A percentile compares a stretch with the other conserved stretches of the same genome.
phyloP scores from a whole-genome alignment of 2,113 vertebrate species.

The Collichthys lucidus region DNA sequence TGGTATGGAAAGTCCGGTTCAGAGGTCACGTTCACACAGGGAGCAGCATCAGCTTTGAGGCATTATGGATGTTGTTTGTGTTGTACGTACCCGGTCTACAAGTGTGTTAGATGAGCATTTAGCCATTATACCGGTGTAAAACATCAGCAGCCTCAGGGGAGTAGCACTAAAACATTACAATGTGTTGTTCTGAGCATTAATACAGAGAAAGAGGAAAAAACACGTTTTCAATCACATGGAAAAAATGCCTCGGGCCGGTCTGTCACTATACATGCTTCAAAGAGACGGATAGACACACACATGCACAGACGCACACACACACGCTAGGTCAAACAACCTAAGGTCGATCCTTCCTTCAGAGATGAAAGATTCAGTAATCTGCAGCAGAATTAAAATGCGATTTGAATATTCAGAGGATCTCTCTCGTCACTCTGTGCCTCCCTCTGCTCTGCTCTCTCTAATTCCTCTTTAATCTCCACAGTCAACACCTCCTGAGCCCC shows the following conservation, averaged over 20 bases:
- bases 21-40: slow-evolving; percentile 8
- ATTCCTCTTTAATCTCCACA: slow-evolving; percentile 76
- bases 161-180: slow-evolving; percentile 19
- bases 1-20: slow-evolving; percentile 2
- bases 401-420: slow-evolving; percentile 71
- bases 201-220: slow-evolving; percentile 5
- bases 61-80: background rate
- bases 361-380: slow-evolving; percentile 75
- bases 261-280: slow-evolving; percentile 16
- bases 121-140: slow-evolving; percentile 7
- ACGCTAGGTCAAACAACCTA: slow-evolving; percentile 14
- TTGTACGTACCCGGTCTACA: background rate
- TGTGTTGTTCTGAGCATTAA: background rate
- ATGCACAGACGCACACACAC: background rate
- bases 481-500: slow-evolving; percentile 76
- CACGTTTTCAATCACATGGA: slow-evolving; percentile 26
- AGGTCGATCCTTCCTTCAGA: slow-evolving; percentile 54
- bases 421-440: slow-evolving; percentile 34
- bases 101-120: slow-evolving; percentile 13
- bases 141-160: slow-evolving; percentile 1
- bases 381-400: slow-evolving; percentile 67
- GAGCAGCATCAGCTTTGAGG: background rate
- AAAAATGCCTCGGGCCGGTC: slow-evolving; percentile 24
- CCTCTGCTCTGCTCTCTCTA: slow-evolving; percentile 58
- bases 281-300: slow-evolving; percentile 7